phyloP scores from a whole-genome alignment of 2,797 vertebrate genomes.

The Fratercula arctica region DNA sequence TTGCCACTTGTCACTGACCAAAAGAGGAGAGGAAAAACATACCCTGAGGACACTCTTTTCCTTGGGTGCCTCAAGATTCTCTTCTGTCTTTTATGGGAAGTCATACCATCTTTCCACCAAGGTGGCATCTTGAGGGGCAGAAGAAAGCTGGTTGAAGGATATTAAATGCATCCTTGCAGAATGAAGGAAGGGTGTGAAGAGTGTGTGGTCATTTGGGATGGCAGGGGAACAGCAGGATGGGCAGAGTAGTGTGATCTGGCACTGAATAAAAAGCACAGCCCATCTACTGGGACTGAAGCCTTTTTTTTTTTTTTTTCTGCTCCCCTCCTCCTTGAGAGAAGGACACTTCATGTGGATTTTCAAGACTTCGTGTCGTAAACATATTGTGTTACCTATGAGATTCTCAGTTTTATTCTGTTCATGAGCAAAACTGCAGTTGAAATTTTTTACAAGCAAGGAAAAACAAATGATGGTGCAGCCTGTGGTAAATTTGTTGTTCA shows the following conservation, averaged over 20 bases:
- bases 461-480: not conserved
- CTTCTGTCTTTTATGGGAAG: not conserved
- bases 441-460: not conserved
- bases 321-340: not conserved
- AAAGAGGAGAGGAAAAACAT: not conserved
- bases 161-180: not conserved
- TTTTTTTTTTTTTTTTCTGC: not conserved
- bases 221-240: not conserved
- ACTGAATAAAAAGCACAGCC: not conserved
- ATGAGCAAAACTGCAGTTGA: not conserved
- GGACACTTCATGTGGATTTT: not conserved
- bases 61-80: not conserved
- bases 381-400: not conserved
- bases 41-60: not conserved
- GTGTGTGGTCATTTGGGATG: not conserved
- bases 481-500: not conserved
- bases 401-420: not conserved
- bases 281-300: not conserved
- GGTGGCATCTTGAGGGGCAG: not conserved
- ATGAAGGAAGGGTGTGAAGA: not conserved
- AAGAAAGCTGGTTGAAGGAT: not conserved
- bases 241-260: not conserved
- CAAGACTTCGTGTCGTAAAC: not conserved
- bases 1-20: not conserved
- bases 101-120: not conserved